Conservation (phyloP, 2,888 invertebrate species). For the Meiosimyza decipiens region DNA sequence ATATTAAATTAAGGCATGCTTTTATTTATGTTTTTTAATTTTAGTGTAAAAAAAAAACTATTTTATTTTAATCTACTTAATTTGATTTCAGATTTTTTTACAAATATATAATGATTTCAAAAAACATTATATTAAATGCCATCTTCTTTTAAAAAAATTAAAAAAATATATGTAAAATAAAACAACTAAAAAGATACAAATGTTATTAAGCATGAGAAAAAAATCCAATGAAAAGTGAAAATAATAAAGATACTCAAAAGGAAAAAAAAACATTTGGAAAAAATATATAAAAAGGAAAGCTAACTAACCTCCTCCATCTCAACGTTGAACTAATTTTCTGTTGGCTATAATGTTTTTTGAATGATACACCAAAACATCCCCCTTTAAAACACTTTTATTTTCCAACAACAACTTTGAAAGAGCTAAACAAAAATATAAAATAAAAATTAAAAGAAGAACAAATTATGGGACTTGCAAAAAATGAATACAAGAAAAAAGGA, state of each 20-base stretch:
- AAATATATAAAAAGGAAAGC: conserved; percentile 41
- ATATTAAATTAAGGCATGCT: conserved; percentile 8
- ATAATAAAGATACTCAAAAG: conserved; percentile 47
- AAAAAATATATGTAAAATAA: conserved; percentile 49
- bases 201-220: conserved; percentile 48
- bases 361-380: conserved; percentile 58
- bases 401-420: conserved; percentile 44
- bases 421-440: conserved; percentile 45
- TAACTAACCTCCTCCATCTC: conserved; percentile 30
- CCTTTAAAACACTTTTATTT: conserved; percentile 62
- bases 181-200: conserved; percentile 50
- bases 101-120: conserved; percentile 64
- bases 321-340: conserved; percentile 29
- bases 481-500: conserved; percentile 49
- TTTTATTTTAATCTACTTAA: conserved; percentile 63
- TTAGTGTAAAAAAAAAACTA: conserved; percentile 32
- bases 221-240: conserved; percentile 46
- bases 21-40: conserved; percentile 20
- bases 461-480: conserved; percentile 44
- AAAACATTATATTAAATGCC: conserved; percentile 67
- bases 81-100: conserved; percentile 68
- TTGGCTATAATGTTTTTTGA: conserved; percentile 68
- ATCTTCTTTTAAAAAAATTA: conserved; percentile 58
- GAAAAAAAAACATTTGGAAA: conserved; percentile 40
- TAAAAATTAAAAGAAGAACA: conserved; percentile 40